Evolutionary conservation across 2,888 invertebrate species (phyloP).

Genomic region (Sinohyriopsis cumingii): DNA sequence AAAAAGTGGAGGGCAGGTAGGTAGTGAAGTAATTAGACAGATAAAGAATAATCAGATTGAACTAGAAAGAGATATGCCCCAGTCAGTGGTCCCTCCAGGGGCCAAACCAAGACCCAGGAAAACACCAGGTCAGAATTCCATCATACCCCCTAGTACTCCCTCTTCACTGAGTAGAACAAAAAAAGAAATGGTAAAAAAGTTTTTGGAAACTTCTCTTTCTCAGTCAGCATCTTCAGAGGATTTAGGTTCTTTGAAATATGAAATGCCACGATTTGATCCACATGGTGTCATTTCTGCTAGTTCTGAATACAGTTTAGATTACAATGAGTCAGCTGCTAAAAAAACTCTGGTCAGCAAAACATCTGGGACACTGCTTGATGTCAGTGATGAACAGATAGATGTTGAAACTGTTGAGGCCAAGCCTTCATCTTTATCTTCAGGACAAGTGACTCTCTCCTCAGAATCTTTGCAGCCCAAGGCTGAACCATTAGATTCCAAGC

Average conservation of each 20-base stretch:
- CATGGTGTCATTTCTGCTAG: slow-evolving; percentile 38
- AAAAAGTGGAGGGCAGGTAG: slow-evolving; percentile 69
- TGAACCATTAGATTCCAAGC: too few relatives aligned
- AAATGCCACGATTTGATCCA: slow-evolving; percentile 77
- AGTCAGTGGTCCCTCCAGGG: slow-evolving; percentile 62
- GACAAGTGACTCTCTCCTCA: too few relatives aligned
- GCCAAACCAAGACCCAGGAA: slow-evolving; percentile 60
- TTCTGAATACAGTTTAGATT: slow-evolving; percentile 36
- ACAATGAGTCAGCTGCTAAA: slow-evolving; percentile 12
- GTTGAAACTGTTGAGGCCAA: too few relatives aligned
- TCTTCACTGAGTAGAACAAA: slow-evolving; percentile 59
- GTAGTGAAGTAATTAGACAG: slow-evolving; percentile 61
- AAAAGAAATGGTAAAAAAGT: slow-evolving; percentile 72
- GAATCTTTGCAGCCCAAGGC: too few relatives aligned
- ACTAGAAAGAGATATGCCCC: slow-evolving; percentile 48
- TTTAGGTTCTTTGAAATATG: slow-evolving; percentile 54
- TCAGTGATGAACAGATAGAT: too few relatives aligned
- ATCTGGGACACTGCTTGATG: too few relatives aligned
- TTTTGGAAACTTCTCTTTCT: slow-evolving; percentile 65
- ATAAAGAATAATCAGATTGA: slow-evolving; percentile 66
- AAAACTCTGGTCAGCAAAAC: not conserved
- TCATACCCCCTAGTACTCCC: slow-evolving; percentile 39
- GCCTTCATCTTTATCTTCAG: too few relatives aligned
- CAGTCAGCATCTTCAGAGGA: slow-evolving; percentile 50
- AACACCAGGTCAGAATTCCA: slow-evolving; percentile 49